A percentile compares a stretch with the other conserved stretches of the same genome.
phyloP scores from a whole-genome alignment of 35 echinoderm and acorn worm genomes.

The Strongylocentrotus purpuratus region DNA sequence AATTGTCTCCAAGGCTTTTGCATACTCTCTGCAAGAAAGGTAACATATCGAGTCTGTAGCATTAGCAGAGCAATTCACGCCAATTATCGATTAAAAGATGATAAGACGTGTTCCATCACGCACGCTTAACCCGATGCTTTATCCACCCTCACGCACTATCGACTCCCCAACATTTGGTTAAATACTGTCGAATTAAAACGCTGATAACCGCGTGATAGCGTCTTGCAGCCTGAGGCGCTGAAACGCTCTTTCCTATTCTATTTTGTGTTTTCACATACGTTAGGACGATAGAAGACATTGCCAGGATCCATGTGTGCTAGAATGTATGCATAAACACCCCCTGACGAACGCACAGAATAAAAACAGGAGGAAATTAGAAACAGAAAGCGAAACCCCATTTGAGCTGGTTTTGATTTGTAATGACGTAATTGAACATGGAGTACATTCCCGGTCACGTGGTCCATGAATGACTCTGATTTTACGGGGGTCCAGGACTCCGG shows the following conservation, averaged over 20 bases:
- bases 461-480: neutral
- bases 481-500: no score
- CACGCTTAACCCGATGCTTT: neutral
- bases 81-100: conserved; percentile 1
- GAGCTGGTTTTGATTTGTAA: neutral
- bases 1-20: neutral
- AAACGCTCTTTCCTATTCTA: neutral
- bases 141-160: neutral
- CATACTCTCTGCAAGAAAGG: neutral
- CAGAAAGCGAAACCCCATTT: neutral
- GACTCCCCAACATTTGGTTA: neutral
- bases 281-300: neutral
- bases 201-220: neutral
- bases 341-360: neutral
- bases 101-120: neutral
- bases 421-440: neutral
- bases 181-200: neutral
- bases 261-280: neutral
- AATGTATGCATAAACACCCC: conserved; percentile 4
- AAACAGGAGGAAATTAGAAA: neutral
- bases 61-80: neutral
- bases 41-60: neutral
- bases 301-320: neutral
- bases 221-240: neutral
- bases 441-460: neutral